phyloP scores from a whole-genome alignment of 2,888 invertebrate genomes.

The Ischnura elegans region DNA sequence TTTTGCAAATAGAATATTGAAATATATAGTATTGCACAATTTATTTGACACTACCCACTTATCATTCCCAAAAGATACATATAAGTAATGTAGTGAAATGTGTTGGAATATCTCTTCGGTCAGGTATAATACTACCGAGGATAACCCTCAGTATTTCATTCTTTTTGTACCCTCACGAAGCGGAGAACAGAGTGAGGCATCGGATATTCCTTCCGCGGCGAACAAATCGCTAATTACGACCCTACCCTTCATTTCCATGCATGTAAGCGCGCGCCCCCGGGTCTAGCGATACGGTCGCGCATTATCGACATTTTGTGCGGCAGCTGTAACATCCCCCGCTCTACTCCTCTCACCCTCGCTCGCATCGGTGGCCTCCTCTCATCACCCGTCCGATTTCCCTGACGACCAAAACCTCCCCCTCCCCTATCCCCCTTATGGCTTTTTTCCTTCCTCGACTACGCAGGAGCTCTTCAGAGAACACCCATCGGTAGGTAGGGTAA shows the following conservation, averaged over 20 bases:
- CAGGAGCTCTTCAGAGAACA: constrained; percentile 64
- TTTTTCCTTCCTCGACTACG: constrained; percentile 58
- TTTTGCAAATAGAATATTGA: too few relatives aligned
- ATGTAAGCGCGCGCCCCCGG: not conserved
- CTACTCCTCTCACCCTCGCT: not conserved
- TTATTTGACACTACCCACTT: too few relatives aligned
- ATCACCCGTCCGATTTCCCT: constrained; percentile 60
- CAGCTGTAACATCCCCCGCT: not conserved
- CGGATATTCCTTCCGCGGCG: not conserved
- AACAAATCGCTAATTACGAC: constrained; percentile 38
- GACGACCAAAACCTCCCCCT: constrained; percentile 22
- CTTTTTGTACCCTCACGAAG: not conserved
- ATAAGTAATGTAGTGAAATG: too few relatives aligned
- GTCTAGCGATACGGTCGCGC: constrained; percentile 41
- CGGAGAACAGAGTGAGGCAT: not conserved
- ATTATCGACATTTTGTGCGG: constrained; percentile 58
- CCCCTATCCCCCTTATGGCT: constrained; percentile 52
- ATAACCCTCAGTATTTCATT: too few relatives aligned
- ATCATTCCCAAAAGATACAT: too few relatives aligned
- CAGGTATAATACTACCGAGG: too few relatives aligned
- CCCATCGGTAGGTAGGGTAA: constrained; percentile 53
- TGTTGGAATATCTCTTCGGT: too few relatives aligned
- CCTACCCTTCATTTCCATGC: not conserved
- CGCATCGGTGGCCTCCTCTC: constrained; percentile 1
- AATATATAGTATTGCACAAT: too few relatives aligned